Percentiles rank a stretch among this genome's conserved stretches.
These are phyloP conservation scores for Idaea dimidiata DNA, from an alignment of 2,888 invertebrate genomes.

Conservation along the genomic window DNA sequence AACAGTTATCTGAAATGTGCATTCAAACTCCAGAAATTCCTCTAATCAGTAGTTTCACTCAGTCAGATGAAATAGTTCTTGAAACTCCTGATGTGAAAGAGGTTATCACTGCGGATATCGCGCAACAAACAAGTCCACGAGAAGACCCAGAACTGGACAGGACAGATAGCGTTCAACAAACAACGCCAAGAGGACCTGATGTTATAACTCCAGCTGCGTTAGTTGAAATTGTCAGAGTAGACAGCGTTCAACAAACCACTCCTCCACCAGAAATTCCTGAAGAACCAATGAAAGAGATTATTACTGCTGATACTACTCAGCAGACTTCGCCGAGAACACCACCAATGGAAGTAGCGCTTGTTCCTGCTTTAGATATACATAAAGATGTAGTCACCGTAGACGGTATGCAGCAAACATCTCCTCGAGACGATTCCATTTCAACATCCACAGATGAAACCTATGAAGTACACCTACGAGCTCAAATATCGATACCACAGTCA, in stretches of 20 bases:
- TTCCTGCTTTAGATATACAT: conserved; percentile 37
- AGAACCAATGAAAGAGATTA: conserved; percentile 28
- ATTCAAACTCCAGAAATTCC: conserved; percentile 66
- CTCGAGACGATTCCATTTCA: conserved; percentile 76
- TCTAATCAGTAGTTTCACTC: conserved; percentile 60
- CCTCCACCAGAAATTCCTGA: conserved; percentile 25
- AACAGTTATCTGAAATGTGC: conserved; percentile 53
- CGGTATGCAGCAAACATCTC: conserved; percentile 67
- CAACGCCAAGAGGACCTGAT: conserved; percentile 18
- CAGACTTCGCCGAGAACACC: conserved; percentile 82
- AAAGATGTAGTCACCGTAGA: conserved; percentile 41
- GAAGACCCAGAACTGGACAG: conserved; percentile 21
- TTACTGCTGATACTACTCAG: conserved; percentile 48
- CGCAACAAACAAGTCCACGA: conserved; percentile 45
- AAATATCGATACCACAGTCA: conserved; percentile 77
- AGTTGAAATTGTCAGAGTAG: conserved; percentile 13
- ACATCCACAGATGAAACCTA: conserved; percentile 79
- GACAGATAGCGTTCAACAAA: conserved; percentile 22
- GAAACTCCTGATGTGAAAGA: conserved; percentile 44
- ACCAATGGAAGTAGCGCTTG: conserved; percentile 23
- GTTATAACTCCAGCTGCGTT: not conserved
- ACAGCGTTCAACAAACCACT: conserved; percentile 40
- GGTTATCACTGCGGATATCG: conserved; percentile 5
- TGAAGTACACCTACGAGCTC: conserved; percentile 82
- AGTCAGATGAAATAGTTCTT: conserved; percentile 56